phyloP scores from a whole-genome alignment of 2,888 invertebrate species.

The Doris montereyensis region DNA sequence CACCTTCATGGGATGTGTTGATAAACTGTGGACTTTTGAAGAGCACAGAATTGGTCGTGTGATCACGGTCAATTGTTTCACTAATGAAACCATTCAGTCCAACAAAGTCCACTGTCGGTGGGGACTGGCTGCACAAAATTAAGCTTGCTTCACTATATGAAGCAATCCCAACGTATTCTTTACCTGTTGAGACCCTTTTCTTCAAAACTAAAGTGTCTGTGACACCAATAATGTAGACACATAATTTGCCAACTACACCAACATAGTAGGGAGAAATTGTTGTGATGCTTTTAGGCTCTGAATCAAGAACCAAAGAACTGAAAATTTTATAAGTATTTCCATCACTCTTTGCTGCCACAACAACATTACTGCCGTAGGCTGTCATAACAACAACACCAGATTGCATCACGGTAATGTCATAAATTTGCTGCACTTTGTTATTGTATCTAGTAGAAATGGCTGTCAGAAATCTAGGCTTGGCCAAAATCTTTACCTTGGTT shows the following conservation, averaged over 20 bases:
- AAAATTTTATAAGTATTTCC: neutral
- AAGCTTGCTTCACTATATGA: conserved; percentile 30
- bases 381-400: conserved; percentile 34
- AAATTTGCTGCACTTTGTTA: conserved; percentile 19
- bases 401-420: conserved; percentile 28
- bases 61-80: conserved; percentile 36
- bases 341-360: conserved; percentile 8
- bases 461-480: conserved; percentile 22
- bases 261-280: conserved; percentile 22
- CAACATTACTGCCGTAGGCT: conserved; percentile 8
- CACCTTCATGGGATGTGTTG: conserved; percentile 27
- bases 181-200: conserved; percentile 31
- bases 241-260: conserved; percentile 29
- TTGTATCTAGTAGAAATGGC: neutral
- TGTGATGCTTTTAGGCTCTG: conserved; percentile 32
- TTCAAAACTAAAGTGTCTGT: conserved; percentile 27
- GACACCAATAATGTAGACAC: conserved; percentile 31
- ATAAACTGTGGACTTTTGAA: conserved; percentile 31
- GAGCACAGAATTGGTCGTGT: conserved; percentile 20
- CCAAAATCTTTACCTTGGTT: neutral
- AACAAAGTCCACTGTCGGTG: conserved; percentile 37
- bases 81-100: conserved; percentile 39
- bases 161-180: conserved; percentile 33
- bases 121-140: conserved; percentile 20
- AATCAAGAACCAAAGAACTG: conserved; percentile 26